Base-by-base conservation (phyloP, 1,140 invertebrate genomes). In the Mycetomoellerius zeteki region DNA sequence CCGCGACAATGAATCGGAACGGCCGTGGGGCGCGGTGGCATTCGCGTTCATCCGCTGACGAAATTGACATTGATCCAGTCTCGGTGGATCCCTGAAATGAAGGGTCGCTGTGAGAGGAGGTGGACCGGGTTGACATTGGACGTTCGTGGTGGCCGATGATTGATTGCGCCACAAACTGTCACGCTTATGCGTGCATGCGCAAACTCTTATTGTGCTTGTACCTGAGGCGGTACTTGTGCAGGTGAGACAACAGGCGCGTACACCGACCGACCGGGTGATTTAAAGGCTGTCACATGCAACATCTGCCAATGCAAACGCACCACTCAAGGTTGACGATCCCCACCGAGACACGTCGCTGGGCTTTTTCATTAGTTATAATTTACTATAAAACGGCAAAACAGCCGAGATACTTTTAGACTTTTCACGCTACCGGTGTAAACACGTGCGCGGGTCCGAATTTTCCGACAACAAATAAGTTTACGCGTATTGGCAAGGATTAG, bases 341-440 rank as follows among this genome's bases (percentile, higher is more conserved):
- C 94, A 92, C 93, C 90, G 86, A 56, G 21, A 50, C 67, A 72
- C 52, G 10, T 65, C 71, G 75, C 37, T 37, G 73, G 82, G 69
- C 47, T 81, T 19, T 87, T 91, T 92, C 95, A 94, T 94, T 95
- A 95, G 94, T 95, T 95, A 95, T 95, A 95, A 95, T 95, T 95
- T 95, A 95, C 94, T 95, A 95, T 95, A 95, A 95, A 95, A 95
- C 94, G 94, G 94, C 93, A 94, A 95, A 95, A 94, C 93, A 86
- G 73, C 87, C 89, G 86, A 87, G 87, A 92, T 92, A 91, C 90
- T 81, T 89, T 93, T 93, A 93, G 81, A 89, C 91, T 93, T 94
- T 93, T 92, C 92, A 93, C 91, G 91, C 89, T 90, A 75, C 54
- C 86, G 82, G 85, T 89, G 65, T 64, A 84, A 58, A 82, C 60